phyloP scores from a whole-genome alignment of 2,113 vertebrate species.

The Conger conger region DNA sequence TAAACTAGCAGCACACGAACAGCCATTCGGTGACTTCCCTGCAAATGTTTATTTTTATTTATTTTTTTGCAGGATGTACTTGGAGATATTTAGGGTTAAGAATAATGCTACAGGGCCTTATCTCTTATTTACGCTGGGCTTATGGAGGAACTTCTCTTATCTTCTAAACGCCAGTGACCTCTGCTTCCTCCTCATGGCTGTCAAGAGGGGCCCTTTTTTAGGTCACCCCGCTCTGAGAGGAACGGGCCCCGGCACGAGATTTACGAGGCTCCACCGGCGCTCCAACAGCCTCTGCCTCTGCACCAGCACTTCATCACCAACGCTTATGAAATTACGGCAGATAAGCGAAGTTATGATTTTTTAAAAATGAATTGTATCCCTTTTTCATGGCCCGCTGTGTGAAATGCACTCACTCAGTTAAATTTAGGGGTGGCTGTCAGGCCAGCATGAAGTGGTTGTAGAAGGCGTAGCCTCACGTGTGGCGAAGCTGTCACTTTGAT shows the following conservation, averaged over 20 bases:
- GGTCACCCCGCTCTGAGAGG: background rate
- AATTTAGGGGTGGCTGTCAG: background rate
- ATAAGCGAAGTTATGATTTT: background rate
- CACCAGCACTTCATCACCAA: background rate
- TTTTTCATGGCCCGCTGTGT: background rate
- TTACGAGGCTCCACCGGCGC: background rate
- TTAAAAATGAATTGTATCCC: too few relatives aligned
- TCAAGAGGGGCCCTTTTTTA: background rate
- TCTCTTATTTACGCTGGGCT: background rate
- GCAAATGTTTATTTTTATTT: background rate
- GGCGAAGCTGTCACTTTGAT: background rate
- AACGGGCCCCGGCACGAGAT: background rate
- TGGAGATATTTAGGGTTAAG: background rate
- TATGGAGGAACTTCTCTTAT: background rate
- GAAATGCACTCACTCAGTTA: background rate
- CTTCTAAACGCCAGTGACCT: background rate
- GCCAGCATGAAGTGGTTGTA: background rate
- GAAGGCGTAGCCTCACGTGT: constrained; percentile 15
- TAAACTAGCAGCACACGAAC: too few relatives aligned
- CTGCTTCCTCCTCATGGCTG: background rate
- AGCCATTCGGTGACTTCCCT: background rate
- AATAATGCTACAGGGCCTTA: background rate
- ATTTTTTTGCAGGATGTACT: background rate
- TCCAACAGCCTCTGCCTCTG: background rate
- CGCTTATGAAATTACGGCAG: background rate